Percentiles rank a stretch among this genome's conserved stretches.
These are phyloP conservation scores for Venturia canescens DNA, from an alignment of 1,140 invertebrate genomes.

Conservation along the genomic window DNA sequence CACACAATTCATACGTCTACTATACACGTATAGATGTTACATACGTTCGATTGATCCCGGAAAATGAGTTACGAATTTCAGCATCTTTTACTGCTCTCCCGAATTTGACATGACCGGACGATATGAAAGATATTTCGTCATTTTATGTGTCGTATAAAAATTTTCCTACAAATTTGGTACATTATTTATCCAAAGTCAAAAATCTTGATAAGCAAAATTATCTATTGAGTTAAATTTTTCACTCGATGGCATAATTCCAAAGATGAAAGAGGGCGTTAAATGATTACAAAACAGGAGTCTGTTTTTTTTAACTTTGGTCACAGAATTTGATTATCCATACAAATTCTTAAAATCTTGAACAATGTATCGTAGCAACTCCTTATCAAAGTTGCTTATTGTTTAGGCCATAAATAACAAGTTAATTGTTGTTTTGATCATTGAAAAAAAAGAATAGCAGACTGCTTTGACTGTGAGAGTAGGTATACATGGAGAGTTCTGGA, in stretches of 20 bases:
- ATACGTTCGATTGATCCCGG: slow-evolving; percentile 1
- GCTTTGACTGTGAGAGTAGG: no score
- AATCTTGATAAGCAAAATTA: background rate
- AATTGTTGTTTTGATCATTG: no score
- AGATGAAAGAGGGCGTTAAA: background rate
- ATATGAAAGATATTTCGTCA: background rate
- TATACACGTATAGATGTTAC: background rate
- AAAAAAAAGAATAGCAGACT: slow-evolving; percentile 13
- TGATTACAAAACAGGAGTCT: background rate
- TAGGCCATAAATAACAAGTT: background rate
- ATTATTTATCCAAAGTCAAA: background rate
- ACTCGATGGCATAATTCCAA: background rate
- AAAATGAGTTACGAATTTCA: background rate
- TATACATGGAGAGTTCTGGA: no score
- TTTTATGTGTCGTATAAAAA: background rate
- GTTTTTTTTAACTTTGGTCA: background rate
- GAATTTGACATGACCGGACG: background rate
- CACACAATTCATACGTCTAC: background rate
- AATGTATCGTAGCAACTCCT: background rate
- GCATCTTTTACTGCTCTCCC: background rate
- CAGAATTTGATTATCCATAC: background rate
- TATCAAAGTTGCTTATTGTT: slow-evolving; percentile 21
- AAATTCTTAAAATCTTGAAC: background rate
- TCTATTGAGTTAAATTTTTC: background rate
- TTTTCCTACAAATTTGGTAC: background rate